Percentiles rank a stretch among this genome's conserved stretches.
These are phyloP conservation scores for Meriones unguiculatus DNA, from an alignment of 2,113 vertebrate species.

Conservation along the genomic window DNA sequence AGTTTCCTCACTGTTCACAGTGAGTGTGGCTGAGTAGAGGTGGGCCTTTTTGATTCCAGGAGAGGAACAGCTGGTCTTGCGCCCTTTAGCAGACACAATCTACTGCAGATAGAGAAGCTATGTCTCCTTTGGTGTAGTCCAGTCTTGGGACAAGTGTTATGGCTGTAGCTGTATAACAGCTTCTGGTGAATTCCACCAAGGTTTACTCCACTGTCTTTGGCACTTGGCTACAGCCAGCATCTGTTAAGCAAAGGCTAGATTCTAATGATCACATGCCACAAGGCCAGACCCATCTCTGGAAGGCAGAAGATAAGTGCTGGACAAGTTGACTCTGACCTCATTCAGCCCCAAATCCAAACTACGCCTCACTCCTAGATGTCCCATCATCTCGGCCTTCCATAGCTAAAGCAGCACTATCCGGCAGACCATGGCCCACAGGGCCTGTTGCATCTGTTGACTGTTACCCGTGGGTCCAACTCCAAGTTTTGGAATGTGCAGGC, in stretches of 20 bases:
- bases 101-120: background rate
- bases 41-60: background rate
- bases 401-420: background rate
- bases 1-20: background rate
- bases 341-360: background rate
- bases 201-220: background rate
- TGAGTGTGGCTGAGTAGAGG: background rate
- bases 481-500: background rate
- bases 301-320: background rate
- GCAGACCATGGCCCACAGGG: background rate
- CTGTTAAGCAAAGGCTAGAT: too few relatives aligned
- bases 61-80: background rate
- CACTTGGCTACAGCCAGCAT: too few relatives aligned
- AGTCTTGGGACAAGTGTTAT: background rate
- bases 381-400: background rate
- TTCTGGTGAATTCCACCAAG: background rate
- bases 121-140: background rate
- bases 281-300: background rate
- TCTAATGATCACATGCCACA: background rate
- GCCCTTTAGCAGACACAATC: background rate
- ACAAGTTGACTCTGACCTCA: background rate
- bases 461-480: background rate
- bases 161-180: background rate
- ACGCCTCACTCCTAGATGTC: background rate
- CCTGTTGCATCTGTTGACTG: background rate